Percentiles rank a stretch among this genome's conserved stretches.
phyloP scores from a whole-genome alignment of 2,797 vertebrate genomes.

The Enteromius thamalakanensis region DNA sequence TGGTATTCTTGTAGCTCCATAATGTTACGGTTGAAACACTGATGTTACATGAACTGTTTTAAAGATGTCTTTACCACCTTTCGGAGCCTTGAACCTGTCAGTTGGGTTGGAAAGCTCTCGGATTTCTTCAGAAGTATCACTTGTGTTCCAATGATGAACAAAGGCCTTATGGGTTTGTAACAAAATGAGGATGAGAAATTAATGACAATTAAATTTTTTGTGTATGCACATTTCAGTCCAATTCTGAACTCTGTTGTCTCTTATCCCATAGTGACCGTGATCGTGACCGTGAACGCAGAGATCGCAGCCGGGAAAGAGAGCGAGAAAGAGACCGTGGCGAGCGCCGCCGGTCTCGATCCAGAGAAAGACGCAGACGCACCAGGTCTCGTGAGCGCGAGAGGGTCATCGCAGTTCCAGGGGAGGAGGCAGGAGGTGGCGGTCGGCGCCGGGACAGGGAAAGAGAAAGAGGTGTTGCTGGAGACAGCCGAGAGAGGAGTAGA shows the following conservation, averaged over 20 bases:
- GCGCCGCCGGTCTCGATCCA: conserved; percentile 78
- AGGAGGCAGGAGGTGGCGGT: conserved; percentile 57
- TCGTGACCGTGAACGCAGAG: conserved; percentile 80
- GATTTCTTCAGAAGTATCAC: not conserved
- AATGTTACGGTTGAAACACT: no score
- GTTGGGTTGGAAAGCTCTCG: no score
- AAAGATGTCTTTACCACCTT: no score
- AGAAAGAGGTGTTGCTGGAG: conserved; percentile 59
- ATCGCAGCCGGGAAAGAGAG: conserved; percentile 84
- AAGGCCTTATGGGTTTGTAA: not conserved
- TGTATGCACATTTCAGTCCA: no score
- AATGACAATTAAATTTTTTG: not conserved
- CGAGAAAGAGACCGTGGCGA: conserved; percentile 83
- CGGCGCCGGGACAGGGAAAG: conserved; percentile 74
- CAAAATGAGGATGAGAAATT: not conserved
- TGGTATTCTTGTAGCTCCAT: no score
- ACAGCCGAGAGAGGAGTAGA: conserved; percentile 79
- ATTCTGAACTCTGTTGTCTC: not conserved
- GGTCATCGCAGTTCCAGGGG: conserved; percentile 32
- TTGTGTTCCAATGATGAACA: not conserved
- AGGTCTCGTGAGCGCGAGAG: conserved; percentile 78
- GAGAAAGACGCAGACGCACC: conserved; percentile 78
- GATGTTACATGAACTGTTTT: no score
- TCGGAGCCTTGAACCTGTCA: no score
- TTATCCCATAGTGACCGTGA: conserved; percentile 76